Base-by-base conservation (phyloP, 2,113 vertebrate genomes). In the Typhlomys cinereus region DNA sequence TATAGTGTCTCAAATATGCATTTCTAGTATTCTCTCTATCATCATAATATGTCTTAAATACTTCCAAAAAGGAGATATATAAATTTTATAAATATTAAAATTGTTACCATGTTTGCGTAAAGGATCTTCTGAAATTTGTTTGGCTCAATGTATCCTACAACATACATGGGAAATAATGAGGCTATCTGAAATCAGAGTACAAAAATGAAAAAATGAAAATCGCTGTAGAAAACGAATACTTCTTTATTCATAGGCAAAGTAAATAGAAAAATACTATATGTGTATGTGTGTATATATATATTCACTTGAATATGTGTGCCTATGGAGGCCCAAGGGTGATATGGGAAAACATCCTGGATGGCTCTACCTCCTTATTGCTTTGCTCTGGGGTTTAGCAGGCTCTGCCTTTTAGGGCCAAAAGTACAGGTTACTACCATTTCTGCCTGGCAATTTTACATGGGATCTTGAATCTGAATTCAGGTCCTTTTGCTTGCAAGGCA, bases 41-140 rank as follows among this genome's bases (percentile, higher is more conserved):
- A 80, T 9, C 5, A 85, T 41, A 14, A 57, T 34, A 52, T 54
- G 20, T 41, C 88, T 41, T 89, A 85, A 75, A 92, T 31, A n/a
- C 14, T 46, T 80, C 17, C 57, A 89, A 23, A 48, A 57, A 62
- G 7, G 14, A 61, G 31, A 0, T n/a, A 36, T 59, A 94, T 89
- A 50, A n/a, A 84, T 34, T 85, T 83, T 95, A 81, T 54, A 83
- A 78, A 87, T 86, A 69, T 92, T 78, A 75, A 71, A 83, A 92
- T 85, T 54, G 81, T 98, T 99, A 99, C 99, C 99, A 99, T 99
- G 76, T 99, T 99, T 85, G 98, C 98, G 97, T 97, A 97, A 81
- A 99, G 97, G 96, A 99, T 98, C 95, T 98, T 98, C 98, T 98
- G 98, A 98, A 99, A 98, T 97, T 99, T 99, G 90, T 91, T 89